Conservation (phyloP, 2,113 vertebrate species). For the Turnix velox region DNA sequence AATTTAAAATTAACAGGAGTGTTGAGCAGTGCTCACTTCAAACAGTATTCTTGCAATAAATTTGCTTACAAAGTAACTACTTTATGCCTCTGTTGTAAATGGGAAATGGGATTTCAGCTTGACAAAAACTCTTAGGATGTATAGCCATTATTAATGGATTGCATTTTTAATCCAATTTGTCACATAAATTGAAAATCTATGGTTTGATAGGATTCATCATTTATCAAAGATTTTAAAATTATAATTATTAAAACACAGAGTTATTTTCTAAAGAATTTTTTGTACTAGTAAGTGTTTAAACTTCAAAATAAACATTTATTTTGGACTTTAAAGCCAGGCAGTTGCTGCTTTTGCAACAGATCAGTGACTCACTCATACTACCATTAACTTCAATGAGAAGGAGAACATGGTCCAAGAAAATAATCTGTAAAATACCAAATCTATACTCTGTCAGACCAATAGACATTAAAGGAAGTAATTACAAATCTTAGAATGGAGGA, state of each 20-base stretch:
- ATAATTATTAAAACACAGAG: neutral
- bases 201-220: conserved; percentile 12
- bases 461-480: conserved; percentile 35
- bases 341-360: neutral
- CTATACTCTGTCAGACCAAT: neutral
- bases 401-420: neutral
- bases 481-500: neutral
- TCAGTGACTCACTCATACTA: neutral
- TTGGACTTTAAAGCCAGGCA: conserved; percentile 7
- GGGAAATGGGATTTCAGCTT: neutral
- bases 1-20: neutral
- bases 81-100: conserved; percentile 20
- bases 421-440: neutral
- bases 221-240: neutral
- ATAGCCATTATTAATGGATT: conserved; percentile 16
- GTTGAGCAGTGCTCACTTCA: neutral
- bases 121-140: conserved; percentile 4
- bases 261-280: neutral
- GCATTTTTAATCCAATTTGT: conserved; percentile 7
- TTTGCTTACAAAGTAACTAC: conserved; percentile 35
- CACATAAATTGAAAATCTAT: conserved; percentile 15
- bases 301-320: neutral
- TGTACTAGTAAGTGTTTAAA: neutral
- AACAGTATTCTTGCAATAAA: neutral
- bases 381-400: conserved; percentile 10